Conservation (phyloP, 2,113 vertebrate species). For the Neomonachus schauinslandi region DNA sequence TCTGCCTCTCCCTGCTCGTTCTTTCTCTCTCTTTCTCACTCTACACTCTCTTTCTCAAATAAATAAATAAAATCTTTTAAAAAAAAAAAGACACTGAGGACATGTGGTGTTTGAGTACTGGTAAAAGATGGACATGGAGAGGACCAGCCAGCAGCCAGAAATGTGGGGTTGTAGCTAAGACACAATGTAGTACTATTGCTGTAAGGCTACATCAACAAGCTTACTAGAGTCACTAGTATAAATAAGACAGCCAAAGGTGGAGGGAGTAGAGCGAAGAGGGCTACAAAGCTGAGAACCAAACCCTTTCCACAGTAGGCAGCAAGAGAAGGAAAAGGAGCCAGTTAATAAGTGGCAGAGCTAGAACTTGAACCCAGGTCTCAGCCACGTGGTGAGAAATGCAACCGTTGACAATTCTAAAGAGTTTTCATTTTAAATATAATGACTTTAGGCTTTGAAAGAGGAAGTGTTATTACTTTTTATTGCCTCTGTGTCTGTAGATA, state of each 20-base stretch:
- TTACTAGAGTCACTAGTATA: background rate
- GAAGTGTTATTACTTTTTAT: slow-evolving; percentile 35
- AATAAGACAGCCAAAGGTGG: background rate
- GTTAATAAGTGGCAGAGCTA: background rate
- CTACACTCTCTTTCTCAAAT: too few species aligned
- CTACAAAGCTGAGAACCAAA: background rate
- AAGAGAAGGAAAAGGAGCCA: background rate
- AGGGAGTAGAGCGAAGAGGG: background rate
- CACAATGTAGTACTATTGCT: background rate
- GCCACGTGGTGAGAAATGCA: background rate
- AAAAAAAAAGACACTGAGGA: background rate
- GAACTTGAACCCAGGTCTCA: background rate
- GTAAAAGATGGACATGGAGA: background rate
- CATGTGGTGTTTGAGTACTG: background rate
- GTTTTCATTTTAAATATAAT: background rate
- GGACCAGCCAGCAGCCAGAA: background rate
- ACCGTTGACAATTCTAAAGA: background rate
- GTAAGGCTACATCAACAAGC: background rate
- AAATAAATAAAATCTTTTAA: too few species aligned
- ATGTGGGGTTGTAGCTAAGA: background rate
- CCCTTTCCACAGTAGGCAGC: background rate
- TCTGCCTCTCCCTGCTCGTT: too few species aligned
- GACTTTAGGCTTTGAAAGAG: background rate
- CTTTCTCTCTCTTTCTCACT: too few species aligned
- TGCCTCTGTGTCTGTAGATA: slow-evolving; percentile 86